These are phyloP conservation scores for Acropora tenuis DNA, from an alignment of 64 coral and sea anemone genomes.

Conservation along the genomic window DNA sequence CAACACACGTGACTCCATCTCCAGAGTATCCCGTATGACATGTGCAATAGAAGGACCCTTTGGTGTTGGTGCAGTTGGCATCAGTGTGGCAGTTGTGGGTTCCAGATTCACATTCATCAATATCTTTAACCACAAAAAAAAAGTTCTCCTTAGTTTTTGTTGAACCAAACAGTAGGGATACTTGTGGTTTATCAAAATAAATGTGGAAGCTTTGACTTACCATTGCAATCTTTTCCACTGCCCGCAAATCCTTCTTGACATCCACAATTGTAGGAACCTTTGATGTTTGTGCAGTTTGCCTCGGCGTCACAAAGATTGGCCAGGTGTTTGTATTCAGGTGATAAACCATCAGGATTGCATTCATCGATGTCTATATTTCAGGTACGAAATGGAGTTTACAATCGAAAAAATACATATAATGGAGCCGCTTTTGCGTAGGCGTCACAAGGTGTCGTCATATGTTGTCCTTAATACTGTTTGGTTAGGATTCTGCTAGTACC, in stretches of 20 bases:
- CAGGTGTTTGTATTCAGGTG: background rate
- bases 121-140: background rate
- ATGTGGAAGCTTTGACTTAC: constrained; percentile 1
- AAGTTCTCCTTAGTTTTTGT: background rate
- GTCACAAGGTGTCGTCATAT: too few relatives aligned
- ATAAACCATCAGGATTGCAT: constrained; percentile 22
- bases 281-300: constrained; percentile 45
- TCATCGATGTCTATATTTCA: constrained; percentile 48
- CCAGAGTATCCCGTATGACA: constrained; percentile 70
- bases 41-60: constrained; percentile 77
- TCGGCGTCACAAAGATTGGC: constrained; percentile 34
- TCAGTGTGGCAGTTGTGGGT: constrained; percentile 75
- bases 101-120: constrained; percentile 33
- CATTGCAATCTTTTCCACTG: constrained; percentile 28
- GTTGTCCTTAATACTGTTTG: too few relatives aligned
- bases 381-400: background rate
- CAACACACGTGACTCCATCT: too few relatives aligned
- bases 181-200: too few relatives aligned
- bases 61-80: constrained; percentile 88
- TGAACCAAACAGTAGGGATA: too few relatives aligned
- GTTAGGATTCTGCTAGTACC: too few relatives aligned
- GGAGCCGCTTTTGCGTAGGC: background rate
- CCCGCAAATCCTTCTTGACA: constrained; percentile 51
- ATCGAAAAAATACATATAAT: background rate
- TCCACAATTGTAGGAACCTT: constrained; percentile 56